phyloP scores from a whole-genome alignment of 1,140 invertebrate species.

The Onthophagus taurus region DNA sequence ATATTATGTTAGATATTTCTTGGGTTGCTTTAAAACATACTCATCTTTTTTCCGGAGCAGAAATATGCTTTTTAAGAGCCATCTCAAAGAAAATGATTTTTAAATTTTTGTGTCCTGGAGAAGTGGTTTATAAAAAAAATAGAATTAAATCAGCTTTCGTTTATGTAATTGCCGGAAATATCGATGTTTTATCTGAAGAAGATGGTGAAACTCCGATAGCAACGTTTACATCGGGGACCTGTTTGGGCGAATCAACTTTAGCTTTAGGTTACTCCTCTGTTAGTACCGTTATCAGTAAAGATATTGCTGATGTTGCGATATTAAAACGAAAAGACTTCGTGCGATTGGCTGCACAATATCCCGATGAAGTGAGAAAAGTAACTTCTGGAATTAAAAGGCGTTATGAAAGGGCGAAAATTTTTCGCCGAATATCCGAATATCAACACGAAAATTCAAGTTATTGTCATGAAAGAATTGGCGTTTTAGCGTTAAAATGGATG shows the following conservation, averaged over 20 bases:
- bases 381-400: too few relatives aligned
- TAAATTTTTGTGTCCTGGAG: conserved; percentile 1
- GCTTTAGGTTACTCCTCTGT: conserved; percentile 11
- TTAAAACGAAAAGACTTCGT: conserved; percentile 8
- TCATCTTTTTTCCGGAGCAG: conserved; percentile 9
- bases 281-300: conserved; percentile 13
- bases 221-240: conserved; percentile 11
- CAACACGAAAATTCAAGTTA: not conserved
- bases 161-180: conserved; percentile 14
- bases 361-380: not conserved
- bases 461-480: not conserved
- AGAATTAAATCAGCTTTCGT: conserved; percentile 5
- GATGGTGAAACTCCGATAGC: conserved; percentile 17
- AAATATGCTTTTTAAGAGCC: conserved; percentile 6
- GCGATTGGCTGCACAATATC: conserved; percentile 5
- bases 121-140: conserved; percentile 1
- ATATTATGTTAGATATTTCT: conserved; percentile 10
- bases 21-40: conserved; percentile 16
- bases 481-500: conserved; percentile 6
- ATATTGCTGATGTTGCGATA: conserved; percentile 10
- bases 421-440: not conserved
- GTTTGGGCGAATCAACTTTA: conserved; percentile 14
- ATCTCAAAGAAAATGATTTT: not conserved
- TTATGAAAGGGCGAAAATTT: not conserved
- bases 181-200: conserved; percentile 16